Percentiles rank a stretch among this genome's conserved stretches.
Conservation (phyloP, 2,113 vertebrate species). For the Poicephalus meyeri region DNA sequence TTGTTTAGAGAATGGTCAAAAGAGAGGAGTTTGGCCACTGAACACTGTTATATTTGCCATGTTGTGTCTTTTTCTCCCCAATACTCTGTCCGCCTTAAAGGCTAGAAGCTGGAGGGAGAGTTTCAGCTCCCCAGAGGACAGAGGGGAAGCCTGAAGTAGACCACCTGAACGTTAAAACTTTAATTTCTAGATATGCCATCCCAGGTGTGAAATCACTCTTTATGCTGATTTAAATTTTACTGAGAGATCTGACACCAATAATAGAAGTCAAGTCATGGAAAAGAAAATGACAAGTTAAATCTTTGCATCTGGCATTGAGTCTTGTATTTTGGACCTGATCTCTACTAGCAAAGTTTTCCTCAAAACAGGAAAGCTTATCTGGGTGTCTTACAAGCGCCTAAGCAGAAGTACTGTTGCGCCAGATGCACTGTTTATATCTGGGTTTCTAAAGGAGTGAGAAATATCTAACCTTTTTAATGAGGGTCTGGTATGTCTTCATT, state of each 20-base stretch:
- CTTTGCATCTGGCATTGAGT: not conserved
- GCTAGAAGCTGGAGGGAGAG: not conserved
- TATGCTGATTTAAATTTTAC: not conserved
- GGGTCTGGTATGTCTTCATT: not conserved
- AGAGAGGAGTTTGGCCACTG: not conserved
- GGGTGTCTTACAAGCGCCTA: not conserved
- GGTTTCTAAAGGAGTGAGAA: not conserved
- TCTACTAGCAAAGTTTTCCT: not conserved
- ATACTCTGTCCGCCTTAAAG: not conserved
- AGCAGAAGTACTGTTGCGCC: not conserved
- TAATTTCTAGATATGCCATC: not conserved
- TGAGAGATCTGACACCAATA: not conserved
- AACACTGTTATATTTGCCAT: not conserved
- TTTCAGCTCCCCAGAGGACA: not conserved
- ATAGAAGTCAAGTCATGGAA: not conserved
- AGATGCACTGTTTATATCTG: not conserved
- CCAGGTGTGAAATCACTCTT: not conserved
- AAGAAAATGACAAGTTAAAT: not conserved
- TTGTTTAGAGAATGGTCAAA: not conserved
- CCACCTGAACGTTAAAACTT: not conserved
- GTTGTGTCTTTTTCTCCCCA: not conserved
- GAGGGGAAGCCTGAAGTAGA: not conserved
- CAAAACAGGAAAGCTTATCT: not conserved
- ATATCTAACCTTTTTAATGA: not conserved
- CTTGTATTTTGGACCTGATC: not conserved